phyloP scores from a whole-genome alignment of 2,888 invertebrate genomes.

The Nemoura dubitans region DNA sequence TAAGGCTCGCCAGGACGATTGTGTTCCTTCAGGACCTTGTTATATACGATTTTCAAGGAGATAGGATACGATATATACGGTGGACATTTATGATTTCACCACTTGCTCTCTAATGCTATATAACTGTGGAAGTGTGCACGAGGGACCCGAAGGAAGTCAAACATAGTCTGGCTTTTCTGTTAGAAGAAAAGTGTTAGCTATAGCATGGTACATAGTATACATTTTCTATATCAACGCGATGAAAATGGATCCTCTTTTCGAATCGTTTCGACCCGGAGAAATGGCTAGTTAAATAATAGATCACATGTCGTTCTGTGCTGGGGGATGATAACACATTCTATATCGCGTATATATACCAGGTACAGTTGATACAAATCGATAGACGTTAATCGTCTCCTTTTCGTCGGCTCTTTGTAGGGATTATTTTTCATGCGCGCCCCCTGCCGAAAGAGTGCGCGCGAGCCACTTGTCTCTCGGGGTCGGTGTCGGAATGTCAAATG shows the following conservation, averaged over 20 bases:
- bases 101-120: neutral
- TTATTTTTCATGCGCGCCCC: neutral
- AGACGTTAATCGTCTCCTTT: neutral
- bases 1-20: neutral
- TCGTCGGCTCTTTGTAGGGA: neutral
- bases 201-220: neutral
- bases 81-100: constrained; percentile 7
- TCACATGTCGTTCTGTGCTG: neutral
- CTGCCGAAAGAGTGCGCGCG: neutral
- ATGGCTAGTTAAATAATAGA: constrained; percentile 3
- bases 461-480: neutral
- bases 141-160: neutral
- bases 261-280: neutral
- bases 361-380: neutral
- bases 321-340: neutral
- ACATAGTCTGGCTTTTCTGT: neutral
- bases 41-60: neutral
- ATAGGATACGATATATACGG: neutral
- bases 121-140: neutral
- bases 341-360: no score
- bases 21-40: neutral
- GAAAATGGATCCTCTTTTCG: neutral
- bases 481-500: neutral
- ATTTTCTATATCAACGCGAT: neutral
- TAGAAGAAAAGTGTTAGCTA: neutral